Conservation (phyloP, 2,888 invertebrate species). For the Blera fallax region DNA sequence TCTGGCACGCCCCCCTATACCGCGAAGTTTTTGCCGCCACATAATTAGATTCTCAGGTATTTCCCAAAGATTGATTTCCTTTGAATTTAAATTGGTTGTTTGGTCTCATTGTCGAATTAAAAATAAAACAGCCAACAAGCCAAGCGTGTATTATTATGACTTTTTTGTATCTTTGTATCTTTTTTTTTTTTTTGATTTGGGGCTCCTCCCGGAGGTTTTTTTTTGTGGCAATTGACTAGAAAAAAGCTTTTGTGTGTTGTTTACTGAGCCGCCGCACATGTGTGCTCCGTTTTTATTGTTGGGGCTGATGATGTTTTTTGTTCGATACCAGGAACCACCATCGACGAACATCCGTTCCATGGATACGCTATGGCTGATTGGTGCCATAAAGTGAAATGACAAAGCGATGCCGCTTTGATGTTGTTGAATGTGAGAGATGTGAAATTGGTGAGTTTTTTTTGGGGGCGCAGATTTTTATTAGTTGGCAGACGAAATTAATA, state of each 20-base stretch:
- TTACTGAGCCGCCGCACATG: constrained; percentile 21
- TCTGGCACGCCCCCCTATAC: not conserved
- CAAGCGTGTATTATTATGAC: not conserved
- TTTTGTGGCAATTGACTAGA: not conserved
- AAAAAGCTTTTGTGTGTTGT: constrained; percentile 15
- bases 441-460: constrained; percentile 12
- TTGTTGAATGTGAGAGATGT: not conserved
- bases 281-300: not conserved
- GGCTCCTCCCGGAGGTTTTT: not conserved
- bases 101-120: constrained; percentile 13
- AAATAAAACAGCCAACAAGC: not conserved
- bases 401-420: constrained; percentile 31
- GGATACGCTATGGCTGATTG: constrained; percentile 32
- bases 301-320: constrained; percentile 28
- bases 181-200: not conserved
- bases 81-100: constrained; percentile 37
- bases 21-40: not conserved
- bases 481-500: constrained; percentile 19
- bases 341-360: constrained; percentile 40
- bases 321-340: constrained; percentile 41
- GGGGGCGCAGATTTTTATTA: constrained; percentile 21
- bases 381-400: constrained; percentile 18
- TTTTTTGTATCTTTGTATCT: not conserved
- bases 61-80: constrained; percentile 50
- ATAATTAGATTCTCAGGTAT: constrained; percentile 37